Evolutionary conservation across 2,888 invertebrate species (phyloP), one percentile per base, ranked within the genome.

Genomic region (Emmelina monodactyla): DNA sequence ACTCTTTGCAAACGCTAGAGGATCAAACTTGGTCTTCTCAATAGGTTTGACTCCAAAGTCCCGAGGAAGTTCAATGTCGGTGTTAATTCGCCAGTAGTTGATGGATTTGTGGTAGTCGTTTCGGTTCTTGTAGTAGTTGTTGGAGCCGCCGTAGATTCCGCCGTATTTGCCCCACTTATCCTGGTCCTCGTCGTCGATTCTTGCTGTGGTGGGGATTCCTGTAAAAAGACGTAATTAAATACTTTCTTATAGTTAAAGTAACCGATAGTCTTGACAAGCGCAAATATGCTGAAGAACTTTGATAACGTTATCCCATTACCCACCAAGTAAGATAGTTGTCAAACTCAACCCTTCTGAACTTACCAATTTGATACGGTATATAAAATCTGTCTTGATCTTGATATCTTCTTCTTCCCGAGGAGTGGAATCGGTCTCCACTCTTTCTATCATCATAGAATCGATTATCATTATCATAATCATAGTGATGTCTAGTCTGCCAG

Each of bases 91-190:
- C 85, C 85, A 85, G 38, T 85, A 81, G 32, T 73, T 71, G 1
- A 69, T 55, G 1, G 79, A 70, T 37, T 73, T 71, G 37, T 70
- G 66, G 35, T 72, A 75, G 16, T 76, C 73, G 2, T 66, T 64
- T 10, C 61, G 49, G 36, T 79, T 62, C 37, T 76, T 73, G 37
- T 76, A 76, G 28, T 75, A 73, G 2, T 50, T 49, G 14, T 63
- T 57, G 13, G 55, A 52, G 0, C 68, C 67, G 0, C 78, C 73
- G 45, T 89, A 88, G 9, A 67, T 67, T 0, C 85, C 84, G 0
- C 86, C 85, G 46, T 87, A 86, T 38, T 80, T 75, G 1, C 84
- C 84, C 84, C 85, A 86, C 15, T 67, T 68, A 30, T 78, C 75
- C 22, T 75, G 64, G 1, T 71, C 65, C 1, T 19, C 19, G 6